Conservation (phyloP, 2,113 vertebrate species). For the Aldabrachelys gigantea region DNA sequence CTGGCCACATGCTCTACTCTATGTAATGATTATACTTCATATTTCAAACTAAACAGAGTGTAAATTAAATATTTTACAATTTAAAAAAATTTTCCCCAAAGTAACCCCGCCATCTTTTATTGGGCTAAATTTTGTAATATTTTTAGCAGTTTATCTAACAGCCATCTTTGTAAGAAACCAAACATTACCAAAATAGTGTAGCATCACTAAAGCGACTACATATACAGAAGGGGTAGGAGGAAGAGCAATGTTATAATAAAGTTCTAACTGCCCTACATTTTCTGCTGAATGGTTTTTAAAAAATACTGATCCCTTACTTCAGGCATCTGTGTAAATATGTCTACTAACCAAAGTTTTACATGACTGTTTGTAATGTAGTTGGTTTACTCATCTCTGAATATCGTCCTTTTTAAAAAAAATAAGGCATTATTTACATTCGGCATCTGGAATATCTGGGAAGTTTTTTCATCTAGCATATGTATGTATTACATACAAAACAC, state of each 20-base stretch:
- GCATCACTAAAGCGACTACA: neutral
- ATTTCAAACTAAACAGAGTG: neutral
- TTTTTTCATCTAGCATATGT: neutral
- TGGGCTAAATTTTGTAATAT: neutral
- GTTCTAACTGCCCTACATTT: neutral
- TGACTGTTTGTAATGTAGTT: constrained; percentile 20
- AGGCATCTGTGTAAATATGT: neutral
- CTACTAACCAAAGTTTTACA: neutral
- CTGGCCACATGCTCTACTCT: neutral
- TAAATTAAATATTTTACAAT: neutral
- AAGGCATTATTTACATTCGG: neutral
- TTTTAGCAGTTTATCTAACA: neutral
- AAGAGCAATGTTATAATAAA: neutral
- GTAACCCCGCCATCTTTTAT: neutral
- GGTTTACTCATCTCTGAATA: constrained; percentile 24
- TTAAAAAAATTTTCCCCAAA: neutral
- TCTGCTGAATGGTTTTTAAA: neutral
- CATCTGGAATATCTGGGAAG: constrained; percentile 2
- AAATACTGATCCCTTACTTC: neutral
- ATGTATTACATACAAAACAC: neutral
- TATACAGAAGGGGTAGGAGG: neutral
- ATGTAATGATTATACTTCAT: neutral
- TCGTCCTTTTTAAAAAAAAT: neutral
- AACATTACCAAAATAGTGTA: neutral
- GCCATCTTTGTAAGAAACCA: neutral